Base-by-base conservation (phyloP, 1,140 invertebrate species). In the Riptortus pedestris region DNA sequence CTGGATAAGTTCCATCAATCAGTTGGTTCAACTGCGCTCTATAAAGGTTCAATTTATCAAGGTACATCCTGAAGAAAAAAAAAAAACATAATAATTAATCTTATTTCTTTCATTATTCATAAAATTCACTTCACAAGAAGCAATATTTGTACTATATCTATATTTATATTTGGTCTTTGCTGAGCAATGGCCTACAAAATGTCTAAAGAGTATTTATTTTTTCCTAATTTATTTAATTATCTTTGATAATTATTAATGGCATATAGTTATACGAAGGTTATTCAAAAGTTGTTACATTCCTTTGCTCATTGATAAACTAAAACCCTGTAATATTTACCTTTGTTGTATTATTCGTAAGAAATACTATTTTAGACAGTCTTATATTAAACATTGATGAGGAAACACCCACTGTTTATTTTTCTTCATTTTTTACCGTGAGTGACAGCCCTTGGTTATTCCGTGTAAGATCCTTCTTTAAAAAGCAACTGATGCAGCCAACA, bases 11-110 rank as follows among this genome's bases (percentile, higher is more conserved):
- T 0, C 88, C 87, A 70, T 93, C 89, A 71, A 91, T 84, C 2
- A 98, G 73, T 70, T 95, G 91, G 66, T 91, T 85, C 22, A 97
- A 69, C 71, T 93, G 93, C 67, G 91, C 90, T 74, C 96, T 94
- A 9, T 96, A 77, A 73, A 83, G 87, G 0, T 86, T 84, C 62
- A 97, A 75, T 75, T 96, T 96, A 72, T 96, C 93, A 72, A 93
- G 90, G 72, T 94, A 98, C 78, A 96, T 90, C 74, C 90, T 93
- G 71, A 1, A 77, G 77, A 62, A 70, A 68, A 63, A 67, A 48
- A 63, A 66, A 16, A 11, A n/a, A 20, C 14, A 26, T 43, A 11
- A 24, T 45, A 61, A 61, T 4, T 45, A 16, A 38, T 18, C 24
- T 12, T 57, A 29, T 31, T 1, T 9, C n/a, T 65, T 18, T 9